These are phyloP conservation scores for Tyrannus savana DNA, from an alignment of 2,113 vertebrate genomes.

Conservation along the genomic window DNA sequence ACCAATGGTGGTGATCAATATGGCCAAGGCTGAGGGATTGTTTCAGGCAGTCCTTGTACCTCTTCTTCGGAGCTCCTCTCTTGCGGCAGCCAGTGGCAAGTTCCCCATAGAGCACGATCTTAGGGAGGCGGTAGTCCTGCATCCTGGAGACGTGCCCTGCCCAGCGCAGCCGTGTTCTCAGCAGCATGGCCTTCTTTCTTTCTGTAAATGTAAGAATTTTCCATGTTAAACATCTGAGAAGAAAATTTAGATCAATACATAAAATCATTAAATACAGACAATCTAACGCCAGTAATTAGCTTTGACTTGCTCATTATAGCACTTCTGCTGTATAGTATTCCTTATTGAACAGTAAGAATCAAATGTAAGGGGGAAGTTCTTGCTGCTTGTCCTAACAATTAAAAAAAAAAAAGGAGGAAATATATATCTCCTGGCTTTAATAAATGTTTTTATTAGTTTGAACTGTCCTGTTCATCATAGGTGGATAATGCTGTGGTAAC, in stretches of 20 bases:
- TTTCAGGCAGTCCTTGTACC: too few relatives aligned
- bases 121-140: too few relatives aligned
- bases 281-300: not conserved
- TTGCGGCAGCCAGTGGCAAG: too few relatives aligned
- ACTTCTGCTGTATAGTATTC: not conserved
- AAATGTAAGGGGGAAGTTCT: not conserved
- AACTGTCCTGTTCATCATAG: not conserved
- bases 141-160: too few relatives aligned
- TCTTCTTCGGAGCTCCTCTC: too few relatives aligned
- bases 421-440: not conserved
- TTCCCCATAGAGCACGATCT: too few relatives aligned
- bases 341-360: not conserved
- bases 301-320: not conserved
- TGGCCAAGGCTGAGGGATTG: too few relatives aligned
- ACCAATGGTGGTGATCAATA: too few relatives aligned
- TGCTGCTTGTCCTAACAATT: not conserved
- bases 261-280: too few relatives aligned
- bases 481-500: not conserved
- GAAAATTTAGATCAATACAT: not conserved
- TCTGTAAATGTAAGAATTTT: not conserved
- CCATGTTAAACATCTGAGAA: not conserved
- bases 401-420: not conserved
- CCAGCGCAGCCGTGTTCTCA: too few relatives aligned
- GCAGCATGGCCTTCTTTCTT: too few relatives aligned
- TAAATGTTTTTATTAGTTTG: not conserved